Percentiles rank a stretch among this genome's conserved stretches.
Conservation (phyloP, 2,888 invertebrate genomes). For the Tetragonisca angustula region DNA sequence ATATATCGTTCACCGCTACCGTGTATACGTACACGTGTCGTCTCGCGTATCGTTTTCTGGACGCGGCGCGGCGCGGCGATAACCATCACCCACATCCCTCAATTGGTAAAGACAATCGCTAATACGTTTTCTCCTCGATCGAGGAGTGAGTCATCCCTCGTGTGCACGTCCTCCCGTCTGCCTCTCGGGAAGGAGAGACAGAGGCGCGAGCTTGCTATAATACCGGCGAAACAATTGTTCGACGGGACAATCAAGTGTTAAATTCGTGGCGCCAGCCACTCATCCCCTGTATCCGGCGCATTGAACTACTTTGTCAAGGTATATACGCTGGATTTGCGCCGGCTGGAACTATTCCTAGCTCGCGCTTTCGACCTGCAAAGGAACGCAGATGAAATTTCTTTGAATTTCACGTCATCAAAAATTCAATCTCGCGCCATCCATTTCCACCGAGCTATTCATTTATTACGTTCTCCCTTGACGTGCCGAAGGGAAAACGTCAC, state of each 20-base stretch:
- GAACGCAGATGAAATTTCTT: not conserved
- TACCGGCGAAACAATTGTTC: conserved; percentile 74
- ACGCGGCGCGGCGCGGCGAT: conserved; percentile 48
- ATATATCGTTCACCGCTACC: conserved; percentile 31
- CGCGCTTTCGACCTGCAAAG: not conserved
- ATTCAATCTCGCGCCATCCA: no score
- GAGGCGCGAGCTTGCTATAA: conserved; percentile 45
- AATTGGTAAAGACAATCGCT: conserved; percentile 82
- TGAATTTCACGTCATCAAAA: not conserved
- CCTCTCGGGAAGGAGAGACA: conserved; percentile 36
- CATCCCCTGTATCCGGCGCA: conserved; percentile 66
- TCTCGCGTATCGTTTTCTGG: conserved; percentile 60
- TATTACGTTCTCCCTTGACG: no score
- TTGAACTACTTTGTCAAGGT: conserved; percentile 67
- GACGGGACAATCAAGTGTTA: conserved; percentile 75
- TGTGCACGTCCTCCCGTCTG: conserved; percentile 49
- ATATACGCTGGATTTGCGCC: conserved; percentile 22
- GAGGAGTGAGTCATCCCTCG: conserved; percentile 78
- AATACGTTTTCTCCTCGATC: conserved; percentile 81
- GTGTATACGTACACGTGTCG: not conserved
- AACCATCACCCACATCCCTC: conserved; percentile 78
- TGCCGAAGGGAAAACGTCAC: no score
- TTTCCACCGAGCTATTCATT: no score
- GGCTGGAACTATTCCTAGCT: not conserved
- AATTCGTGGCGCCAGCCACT: conserved; percentile 75